Evolutionary conservation across 2,888 invertebrate genomes (phyloP).

Genomic region (Lucinisca nassula): DNA sequence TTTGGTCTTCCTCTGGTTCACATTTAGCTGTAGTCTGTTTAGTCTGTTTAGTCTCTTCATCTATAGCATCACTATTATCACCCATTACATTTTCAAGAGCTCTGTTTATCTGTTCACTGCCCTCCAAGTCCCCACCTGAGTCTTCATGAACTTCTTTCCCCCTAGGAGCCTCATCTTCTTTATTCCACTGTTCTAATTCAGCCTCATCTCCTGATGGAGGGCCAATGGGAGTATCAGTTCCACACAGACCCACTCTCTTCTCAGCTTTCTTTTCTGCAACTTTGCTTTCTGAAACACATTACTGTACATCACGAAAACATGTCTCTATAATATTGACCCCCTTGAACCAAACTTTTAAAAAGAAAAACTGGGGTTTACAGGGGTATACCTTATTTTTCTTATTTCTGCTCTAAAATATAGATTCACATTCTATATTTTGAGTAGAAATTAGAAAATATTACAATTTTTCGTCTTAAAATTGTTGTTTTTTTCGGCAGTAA

Average conservation of each 20-base stretch:
- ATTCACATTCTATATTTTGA: too few species aligned
- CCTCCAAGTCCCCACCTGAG: neutral
- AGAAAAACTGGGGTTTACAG: too few species aligned
- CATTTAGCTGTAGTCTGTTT: neutral
- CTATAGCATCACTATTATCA: neutral
- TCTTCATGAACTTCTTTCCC: conserved; percentile 50
- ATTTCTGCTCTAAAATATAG: too few species aligned
- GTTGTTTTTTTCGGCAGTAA: too few species aligned
- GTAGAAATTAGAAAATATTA: too few species aligned
- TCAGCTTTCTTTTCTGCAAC: neutral
- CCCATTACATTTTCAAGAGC: neutral
- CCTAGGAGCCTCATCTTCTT: conserved; percentile 42
- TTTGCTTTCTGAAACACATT: neutral
- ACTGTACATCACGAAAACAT: too few species aligned
- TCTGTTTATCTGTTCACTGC: neutral
- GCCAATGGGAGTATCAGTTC: conserved; percentile 60
- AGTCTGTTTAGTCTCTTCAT: neutral
- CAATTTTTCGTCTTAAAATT: too few species aligned
- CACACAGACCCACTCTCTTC: conserved; percentile 8
- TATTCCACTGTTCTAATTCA: conserved; percentile 60
- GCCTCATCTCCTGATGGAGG: conserved; percentile 61
- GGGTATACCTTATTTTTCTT: too few species aligned
- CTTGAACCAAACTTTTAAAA: too few species aligned
- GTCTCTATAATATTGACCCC: too few species aligned
- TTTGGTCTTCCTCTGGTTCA: neutral